Base-by-base conservation (phyloP, 2,888 invertebrate species). In the Drosophila gaucha region DNA sequence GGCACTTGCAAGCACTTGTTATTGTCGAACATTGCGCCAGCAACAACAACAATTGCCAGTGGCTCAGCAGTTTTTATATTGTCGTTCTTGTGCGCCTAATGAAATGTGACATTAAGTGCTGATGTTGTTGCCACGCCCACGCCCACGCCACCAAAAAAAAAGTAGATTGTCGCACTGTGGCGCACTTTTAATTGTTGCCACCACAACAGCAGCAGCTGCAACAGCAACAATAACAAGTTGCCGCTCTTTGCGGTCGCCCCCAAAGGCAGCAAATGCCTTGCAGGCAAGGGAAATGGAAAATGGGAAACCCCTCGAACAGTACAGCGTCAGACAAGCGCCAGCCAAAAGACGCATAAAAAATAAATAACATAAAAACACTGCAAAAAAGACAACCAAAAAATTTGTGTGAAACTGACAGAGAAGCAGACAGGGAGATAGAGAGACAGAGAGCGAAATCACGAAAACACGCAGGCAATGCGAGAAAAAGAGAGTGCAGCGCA, bases 51-150 rank as follows among this genome's bases (percentile, higher is more conserved):
- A 28, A 60, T 38, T 41, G 28, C 24, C 31, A 30, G 24, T 24
- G 50, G 58, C 55, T 33, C 49, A 44, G 50, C 41, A 43, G 1
- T 38, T 71, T 51, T 46, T 47, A 51, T 24, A 58, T 24, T 50
- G 30, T 35, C 24, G 44, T 26, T 59, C 31, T 31, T 57, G 14
- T 43, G 56, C 57, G 70, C 74, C 78, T 73, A 85, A 85, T 85
- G 85, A 80, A 80, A 82, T 80, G 85, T 82, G 80, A 78, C 82
- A 80, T 80, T 85, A 85, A 85, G 78, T 80, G 82, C 75, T 72
- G 74, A 69, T 78, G 78, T 63, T 67, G 73, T 44, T 57, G 64
- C 54, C 64, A 64, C 43, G 52, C 67, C 54, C 62, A 64, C 31
- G 46, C 62, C 54, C 56, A 54, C 39, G 30, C 41, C 49, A 38